Conservation (phyloP, 2,888 invertebrate genomes). For the Leuctra nigra region DNA sequence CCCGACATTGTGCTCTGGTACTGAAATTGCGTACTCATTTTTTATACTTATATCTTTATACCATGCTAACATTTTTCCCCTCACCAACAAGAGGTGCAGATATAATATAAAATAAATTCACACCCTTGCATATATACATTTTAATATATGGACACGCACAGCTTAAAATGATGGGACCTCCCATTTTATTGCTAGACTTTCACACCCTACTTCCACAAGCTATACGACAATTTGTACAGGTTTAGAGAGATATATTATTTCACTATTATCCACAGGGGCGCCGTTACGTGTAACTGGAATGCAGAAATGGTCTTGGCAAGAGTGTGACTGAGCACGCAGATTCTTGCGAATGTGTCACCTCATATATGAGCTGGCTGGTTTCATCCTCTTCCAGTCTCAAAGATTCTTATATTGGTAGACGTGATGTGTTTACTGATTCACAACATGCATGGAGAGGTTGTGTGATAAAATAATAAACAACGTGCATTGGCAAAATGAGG, state of each 20-base stretch:
- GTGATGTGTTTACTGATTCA: constrained; percentile 9
- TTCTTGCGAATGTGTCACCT: constrained; percentile 4
- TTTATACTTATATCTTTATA: too few species aligned
- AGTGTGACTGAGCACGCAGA: not conserved
- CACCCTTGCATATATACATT: too few species aligned
- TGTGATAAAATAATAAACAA: constrained; percentile 11
- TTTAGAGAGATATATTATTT: constrained; percentile 8
- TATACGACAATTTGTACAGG: constrained; percentile 8
- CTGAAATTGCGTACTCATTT: too few species aligned
- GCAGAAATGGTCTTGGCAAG: not conserved
- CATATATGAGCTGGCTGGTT: not conserved
- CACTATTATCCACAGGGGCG: constrained; percentile 13
- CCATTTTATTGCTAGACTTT: not conserved
- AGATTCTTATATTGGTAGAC: not conserved
- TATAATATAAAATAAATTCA: too few species aligned
- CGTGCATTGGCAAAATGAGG: not conserved
- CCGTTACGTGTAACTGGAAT: constrained; percentile 6
- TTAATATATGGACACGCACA: not conserved
- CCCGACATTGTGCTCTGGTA: too few species aligned
- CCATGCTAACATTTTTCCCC: too few species aligned
- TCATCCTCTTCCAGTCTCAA: not conserved
- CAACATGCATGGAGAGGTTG: not conserved
- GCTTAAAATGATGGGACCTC: not conserved
- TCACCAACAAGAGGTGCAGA: too few species aligned
- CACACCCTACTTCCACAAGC: not conserved